Conservation (phyloP, 2,888 invertebrate species). For the Neocrepidodera transversa region DNA sequence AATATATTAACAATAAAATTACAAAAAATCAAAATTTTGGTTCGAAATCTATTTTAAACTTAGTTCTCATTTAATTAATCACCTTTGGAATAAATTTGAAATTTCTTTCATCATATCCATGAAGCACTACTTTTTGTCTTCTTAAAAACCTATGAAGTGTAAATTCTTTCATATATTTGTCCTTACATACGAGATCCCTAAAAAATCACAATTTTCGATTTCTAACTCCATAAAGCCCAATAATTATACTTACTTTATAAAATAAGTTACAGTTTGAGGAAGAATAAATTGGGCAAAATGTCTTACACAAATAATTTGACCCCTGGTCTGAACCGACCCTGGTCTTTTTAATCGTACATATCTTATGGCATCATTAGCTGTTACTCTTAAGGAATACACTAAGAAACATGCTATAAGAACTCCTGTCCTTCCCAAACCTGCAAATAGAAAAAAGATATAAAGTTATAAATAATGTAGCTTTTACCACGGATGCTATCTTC, state of each 20-base stretch:
- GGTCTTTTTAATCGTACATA: constrained; percentile 79
- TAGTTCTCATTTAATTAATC: constrained; percentile 32
- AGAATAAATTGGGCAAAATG: constrained; percentile 82
- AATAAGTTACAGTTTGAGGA: constrained; percentile 78
- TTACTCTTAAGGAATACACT: constrained; percentile 77
- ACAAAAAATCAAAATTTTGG: no score
- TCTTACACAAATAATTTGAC: constrained; percentile 81
- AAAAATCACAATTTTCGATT: constrained; percentile 32
- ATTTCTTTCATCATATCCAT: constrained; percentile 79
- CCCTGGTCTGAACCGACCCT: constrained; percentile 81
- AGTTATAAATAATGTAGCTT: no score
- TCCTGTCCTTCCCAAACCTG: constrained; percentile 84
- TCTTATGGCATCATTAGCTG: constrained; percentile 81
- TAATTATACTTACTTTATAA: constrained; percentile 65
- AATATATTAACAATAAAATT: no score
- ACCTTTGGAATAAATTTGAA: constrained; percentile 83
- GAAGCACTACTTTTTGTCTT: constrained; percentile 74
- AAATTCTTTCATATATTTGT: constrained; percentile 66
- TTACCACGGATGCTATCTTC: no score
- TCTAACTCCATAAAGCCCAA: no score
- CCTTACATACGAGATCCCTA: constrained; percentile 59
- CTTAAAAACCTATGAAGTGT: constrained; percentile 74
- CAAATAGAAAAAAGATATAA: constrained; percentile 11
- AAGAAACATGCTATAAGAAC: constrained; percentile 87
- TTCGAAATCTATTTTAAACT: not conserved